Evolutionary conservation across 2,113 vertebrate genomes (phyloP).

Genomic region (Mastomys natalensis): DNA sequence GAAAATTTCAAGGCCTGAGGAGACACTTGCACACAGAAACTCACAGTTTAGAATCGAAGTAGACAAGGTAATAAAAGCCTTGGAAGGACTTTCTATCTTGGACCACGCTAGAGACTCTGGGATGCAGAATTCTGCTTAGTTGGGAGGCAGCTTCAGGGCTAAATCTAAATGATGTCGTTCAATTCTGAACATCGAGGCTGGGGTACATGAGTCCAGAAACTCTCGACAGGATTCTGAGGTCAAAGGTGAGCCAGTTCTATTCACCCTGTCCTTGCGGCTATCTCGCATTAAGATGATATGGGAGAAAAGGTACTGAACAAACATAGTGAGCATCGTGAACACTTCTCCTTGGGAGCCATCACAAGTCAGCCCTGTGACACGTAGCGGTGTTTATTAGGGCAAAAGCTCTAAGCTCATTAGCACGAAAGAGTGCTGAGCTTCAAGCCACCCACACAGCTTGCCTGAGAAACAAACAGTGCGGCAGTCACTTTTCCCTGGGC

Average conservation of each 20-base stretch:
- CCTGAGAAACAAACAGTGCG: slow-evolving; percentile 53
- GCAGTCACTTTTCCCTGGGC: neutral
- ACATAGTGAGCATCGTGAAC: slow-evolving; percentile 45
- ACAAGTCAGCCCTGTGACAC: slow-evolving; percentile 70
- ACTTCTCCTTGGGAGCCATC: slow-evolving; percentile 61
- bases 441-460: slow-evolving; percentile 53
- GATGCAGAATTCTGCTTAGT: neutral
- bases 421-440: slow-evolving; percentile 8
- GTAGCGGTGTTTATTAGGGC: slow-evolving; percentile 62
- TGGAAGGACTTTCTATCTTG: slow-evolving; percentile 46
- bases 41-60: slow-evolving; percentile 17
- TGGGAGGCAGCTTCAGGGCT: neutral
- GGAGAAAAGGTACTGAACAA: neutral
- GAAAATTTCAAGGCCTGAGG: neutral
- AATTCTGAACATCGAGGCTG: neutral
- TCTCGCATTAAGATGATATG: slow-evolving; percentile 52
- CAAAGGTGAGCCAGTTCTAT: neutral
- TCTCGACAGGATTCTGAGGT: neutral
- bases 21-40: neutral
- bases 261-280: neutral
- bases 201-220: neutral
- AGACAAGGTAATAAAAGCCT: neutral
- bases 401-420: slow-evolving; percentile 71
- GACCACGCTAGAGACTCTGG: slow-evolving; percentile 26
- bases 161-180: slow-evolving; percentile 14